Conservation (phyloP, 2,797 vertebrate genomes). For the Sylvia borin region DNA sequence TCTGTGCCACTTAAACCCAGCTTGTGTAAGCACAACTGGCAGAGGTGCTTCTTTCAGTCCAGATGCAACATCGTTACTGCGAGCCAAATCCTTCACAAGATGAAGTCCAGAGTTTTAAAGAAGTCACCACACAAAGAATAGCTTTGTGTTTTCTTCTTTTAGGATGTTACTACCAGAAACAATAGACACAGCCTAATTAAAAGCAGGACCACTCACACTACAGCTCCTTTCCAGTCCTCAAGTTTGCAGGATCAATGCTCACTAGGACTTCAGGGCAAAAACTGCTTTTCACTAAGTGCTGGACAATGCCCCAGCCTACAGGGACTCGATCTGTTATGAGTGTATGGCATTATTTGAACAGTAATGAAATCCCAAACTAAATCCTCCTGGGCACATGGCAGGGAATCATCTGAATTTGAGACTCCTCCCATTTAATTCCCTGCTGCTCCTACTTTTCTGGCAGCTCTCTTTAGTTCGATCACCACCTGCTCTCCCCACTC, state of each 20-base stretch:
- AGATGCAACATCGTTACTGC: neutral
- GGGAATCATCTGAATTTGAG: neutral
- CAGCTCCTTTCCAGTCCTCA: neutral
- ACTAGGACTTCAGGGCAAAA: neutral
- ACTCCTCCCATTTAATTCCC: conserved; percentile 60
- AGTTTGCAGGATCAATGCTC: neutral
- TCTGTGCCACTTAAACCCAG: neutral
- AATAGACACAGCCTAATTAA: conserved; percentile 23
- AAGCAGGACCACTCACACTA: neutral
- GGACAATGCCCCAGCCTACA: neutral
- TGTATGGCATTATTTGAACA: neutral
- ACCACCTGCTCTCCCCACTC: conserved; percentile 48
- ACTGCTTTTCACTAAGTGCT: neutral
- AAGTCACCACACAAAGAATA: neutral
- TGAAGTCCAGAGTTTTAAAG: neutral
- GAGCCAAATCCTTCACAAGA: neutral
- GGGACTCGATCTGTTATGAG: neutral
- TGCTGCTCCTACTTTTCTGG: conserved; percentile 49
- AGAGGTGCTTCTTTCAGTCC: neutral
- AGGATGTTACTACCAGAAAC: neutral
- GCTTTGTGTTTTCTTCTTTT: neutral
- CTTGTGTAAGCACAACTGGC: neutral
- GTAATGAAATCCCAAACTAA: conserved; percentile 41
- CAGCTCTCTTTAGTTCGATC: conserved; percentile 49
- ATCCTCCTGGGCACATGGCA: conserved; percentile 26